A percentile compares a stretch with the other conserved stretches of the same genome.
Evolutionary conservation across 2,797 vertebrate species (phyloP).

Genomic region (Carapus acus): DNA sequence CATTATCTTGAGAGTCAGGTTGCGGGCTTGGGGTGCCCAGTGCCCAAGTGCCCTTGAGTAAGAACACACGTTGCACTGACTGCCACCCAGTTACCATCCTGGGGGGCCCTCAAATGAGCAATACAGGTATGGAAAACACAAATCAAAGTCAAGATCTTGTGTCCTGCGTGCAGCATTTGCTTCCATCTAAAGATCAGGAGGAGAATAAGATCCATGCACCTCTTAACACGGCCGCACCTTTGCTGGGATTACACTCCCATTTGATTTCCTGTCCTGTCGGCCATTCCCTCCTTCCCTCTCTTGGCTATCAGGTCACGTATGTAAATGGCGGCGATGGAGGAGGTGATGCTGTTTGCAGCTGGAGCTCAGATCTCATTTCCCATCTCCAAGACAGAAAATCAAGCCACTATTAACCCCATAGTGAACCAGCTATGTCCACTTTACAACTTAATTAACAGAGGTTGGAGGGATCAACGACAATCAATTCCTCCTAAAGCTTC

Average conservation of each 20-base stretch:
- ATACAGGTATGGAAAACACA: too few species aligned
- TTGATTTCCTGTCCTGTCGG: constrained; percentile 23
- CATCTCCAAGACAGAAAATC: constrained; percentile 64
- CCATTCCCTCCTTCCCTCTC: constrained; percentile 13
- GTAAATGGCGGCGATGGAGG: constrained; percentile 30
- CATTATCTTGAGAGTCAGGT: too few species aligned
- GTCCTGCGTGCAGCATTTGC: too few species aligned
- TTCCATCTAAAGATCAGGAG: too few species aligned
- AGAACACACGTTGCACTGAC: too few species aligned
- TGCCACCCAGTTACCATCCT: too few species aligned
- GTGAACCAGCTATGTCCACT: constrained; percentile 57
- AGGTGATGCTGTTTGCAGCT: constrained; percentile 38
- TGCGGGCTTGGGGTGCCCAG: too few species aligned
- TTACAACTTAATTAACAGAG: constrained; percentile 63
- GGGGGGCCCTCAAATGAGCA: too few species aligned
- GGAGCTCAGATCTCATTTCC: constrained; percentile 53
- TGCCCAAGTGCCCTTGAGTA: too few species aligned
- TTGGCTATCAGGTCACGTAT: constrained; percentile 26
- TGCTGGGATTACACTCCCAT: constrained; percentile 21
- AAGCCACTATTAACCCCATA: constrained; percentile 66
- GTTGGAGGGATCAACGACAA: constrained; percentile 54
- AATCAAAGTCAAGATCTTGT: too few species aligned
- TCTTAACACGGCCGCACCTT: constrained; percentile 11
- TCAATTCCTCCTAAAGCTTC: constrained; percentile 49
- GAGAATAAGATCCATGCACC: constrained; percentile 1